Conservation (phyloP, 2,113 vertebrate genomes). For the Sebastes schlegelii region DNA sequence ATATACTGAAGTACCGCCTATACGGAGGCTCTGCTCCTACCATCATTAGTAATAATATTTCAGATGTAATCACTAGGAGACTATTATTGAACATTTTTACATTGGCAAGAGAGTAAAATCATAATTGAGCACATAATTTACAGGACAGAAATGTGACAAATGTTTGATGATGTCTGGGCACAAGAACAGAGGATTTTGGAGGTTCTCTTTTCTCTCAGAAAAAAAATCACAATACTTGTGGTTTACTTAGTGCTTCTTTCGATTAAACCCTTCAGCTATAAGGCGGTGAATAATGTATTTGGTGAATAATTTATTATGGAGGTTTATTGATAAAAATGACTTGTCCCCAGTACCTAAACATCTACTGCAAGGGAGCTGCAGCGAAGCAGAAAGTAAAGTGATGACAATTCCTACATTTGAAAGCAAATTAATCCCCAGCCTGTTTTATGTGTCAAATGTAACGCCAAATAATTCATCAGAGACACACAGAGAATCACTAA, state of each 20-base stretch:
- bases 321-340: conserved; percentile 57
- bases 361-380: conserved; percentile 30
- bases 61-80: conserved; percentile 64
- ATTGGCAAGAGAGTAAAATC: conserved; percentile 45
- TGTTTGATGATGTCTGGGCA: background rate
- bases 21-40: conserved; percentile 26
- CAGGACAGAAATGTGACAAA: background rate
- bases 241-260: background rate
- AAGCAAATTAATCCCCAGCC: conserved; percentile 14
- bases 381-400: conserved; percentile 2
- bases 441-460: conserved; percentile 10
- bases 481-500: background rate
- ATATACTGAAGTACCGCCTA: conserved; percentile 47
- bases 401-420: conserved; percentile 8
- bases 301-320: conserved; percentile 64
- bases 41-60: conserved; percentile 73
- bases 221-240: conserved; percentile 10
- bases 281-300: conserved; percentile 54
- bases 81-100: conserved; percentile 59
- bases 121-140: conserved; percentile 59
- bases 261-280: conserved; percentile 41
- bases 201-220: conserved; percentile 5
- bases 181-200: background rate
- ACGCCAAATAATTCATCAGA: conserved; percentile 28
- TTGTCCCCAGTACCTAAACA: conserved; percentile 24